Evolutionary conservation across 2,797 vertebrate genomes (phyloP).

Genomic region (Acanthurus lineatus): DNA sequence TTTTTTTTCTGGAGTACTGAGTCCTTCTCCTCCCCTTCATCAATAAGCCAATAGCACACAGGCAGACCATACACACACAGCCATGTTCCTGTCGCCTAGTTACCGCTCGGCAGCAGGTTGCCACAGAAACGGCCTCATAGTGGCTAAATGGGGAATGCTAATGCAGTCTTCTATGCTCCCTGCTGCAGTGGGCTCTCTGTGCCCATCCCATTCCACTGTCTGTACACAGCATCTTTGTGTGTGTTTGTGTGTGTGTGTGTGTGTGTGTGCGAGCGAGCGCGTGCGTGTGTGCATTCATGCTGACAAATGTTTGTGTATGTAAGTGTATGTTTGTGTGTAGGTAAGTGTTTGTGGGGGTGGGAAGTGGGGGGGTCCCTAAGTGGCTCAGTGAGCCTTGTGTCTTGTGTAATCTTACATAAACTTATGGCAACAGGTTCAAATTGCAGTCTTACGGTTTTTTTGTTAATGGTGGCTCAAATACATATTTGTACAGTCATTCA

Average conservation of each 20-base stretch:
- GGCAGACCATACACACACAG: conserved; percentile 81
- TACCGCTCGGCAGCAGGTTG: conserved; percentile 88
- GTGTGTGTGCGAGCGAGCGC: conserved; percentile 5
- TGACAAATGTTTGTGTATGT: conserved; percentile 18
- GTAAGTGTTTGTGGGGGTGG: background rate
- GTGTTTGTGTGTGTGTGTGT: conserved; percentile 45
- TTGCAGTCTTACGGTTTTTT: background rate
- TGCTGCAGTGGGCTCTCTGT: conserved; percentile 81
- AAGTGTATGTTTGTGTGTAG: background rate
- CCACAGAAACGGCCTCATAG: conserved; percentile 89
- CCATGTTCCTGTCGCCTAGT: conserved; percentile 88
- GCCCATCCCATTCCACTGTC: conserved; percentile 76
- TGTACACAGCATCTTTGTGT: conserved; percentile 60
- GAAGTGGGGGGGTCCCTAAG: background rate
- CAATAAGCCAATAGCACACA: conserved; percentile 83
- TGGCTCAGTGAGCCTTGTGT: conserved; percentile 13
- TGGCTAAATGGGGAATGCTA: conserved; percentile 85
- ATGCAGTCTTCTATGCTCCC: conserved; percentile 82
- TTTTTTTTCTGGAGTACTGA: conserved; percentile 62
- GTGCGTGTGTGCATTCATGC: background rate
- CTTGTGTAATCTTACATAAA: conserved; percentile 11
- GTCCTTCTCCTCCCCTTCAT: conserved; percentile 82
- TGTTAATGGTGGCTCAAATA: background rate
- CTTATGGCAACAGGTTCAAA: conserved; percentile 37
- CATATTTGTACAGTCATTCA: background rate